Conservation (phyloP, 2,113 vertebrate genomes). For the Entomyzon cyanotis region DNA sequence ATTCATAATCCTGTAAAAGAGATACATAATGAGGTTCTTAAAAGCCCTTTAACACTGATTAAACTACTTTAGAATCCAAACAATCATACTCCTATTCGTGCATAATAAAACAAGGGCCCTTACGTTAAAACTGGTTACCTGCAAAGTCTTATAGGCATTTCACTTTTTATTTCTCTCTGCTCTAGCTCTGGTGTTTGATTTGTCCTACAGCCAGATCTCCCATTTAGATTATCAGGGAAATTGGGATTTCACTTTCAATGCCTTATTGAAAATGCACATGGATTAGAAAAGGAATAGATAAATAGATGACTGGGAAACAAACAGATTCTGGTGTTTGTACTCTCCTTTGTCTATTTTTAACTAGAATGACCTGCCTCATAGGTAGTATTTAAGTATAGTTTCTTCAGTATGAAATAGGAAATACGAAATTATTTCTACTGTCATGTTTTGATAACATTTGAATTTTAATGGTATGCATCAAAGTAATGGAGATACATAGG, state of each 20-base stretch:
- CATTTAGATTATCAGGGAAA: not conserved
- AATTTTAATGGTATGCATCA: not conserved
- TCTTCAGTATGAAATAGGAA: not conserved
- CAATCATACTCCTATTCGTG: not conserved
- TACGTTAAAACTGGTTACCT: not conserved
- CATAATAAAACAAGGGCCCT: not conserved
- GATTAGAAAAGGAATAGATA: not conserved
- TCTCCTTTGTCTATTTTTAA: not conserved
- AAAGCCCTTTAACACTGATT: conserved; percentile 20
- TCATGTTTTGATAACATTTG: not conserved
- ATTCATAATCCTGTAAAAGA: not conserved
- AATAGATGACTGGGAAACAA: not conserved
- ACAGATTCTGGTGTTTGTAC: not conserved
- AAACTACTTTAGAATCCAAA: conserved; percentile 6
- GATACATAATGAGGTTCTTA: not conserved
- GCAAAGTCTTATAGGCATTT: not conserved
- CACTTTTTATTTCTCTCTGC: not conserved
- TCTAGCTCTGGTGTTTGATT: not conserved
- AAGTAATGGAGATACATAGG: not conserved
- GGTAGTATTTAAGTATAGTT: not conserved
- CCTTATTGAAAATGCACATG: not conserved
- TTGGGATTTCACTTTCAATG: not conserved
- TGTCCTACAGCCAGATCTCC: not conserved
- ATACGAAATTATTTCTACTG: not conserved
- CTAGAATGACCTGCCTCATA: not conserved